Evolutionary conservation across 2,888 invertebrate species (phyloP).

Genomic region (Blera fallax): DNA sequence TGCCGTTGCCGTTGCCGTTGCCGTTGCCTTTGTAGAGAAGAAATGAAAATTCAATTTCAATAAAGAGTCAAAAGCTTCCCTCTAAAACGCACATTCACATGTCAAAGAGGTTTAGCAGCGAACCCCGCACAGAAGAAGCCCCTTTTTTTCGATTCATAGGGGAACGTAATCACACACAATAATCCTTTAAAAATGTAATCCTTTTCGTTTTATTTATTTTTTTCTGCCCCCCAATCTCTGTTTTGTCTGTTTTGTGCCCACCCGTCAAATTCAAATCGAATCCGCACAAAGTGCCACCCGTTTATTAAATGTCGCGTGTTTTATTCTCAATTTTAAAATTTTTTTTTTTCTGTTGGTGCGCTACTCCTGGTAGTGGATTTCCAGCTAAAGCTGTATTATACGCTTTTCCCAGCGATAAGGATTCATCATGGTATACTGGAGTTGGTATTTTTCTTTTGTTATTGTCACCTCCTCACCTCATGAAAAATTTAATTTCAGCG

Average conservation of each 20-base stretch:
- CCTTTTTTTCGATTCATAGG: slow-evolving; percentile 50
- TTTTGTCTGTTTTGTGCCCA: background rate
- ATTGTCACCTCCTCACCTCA: slow-evolving; percentile 17
- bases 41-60: slow-evolving; percentile 70
- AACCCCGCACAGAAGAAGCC: slow-evolving; percentile 39
- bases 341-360: too few relatives aligned
- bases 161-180: slow-evolving; percentile 68
- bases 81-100: slow-evolving; percentile 46
- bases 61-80: slow-evolving; percentile 34
- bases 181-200: slow-evolving; percentile 72
- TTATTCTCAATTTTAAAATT: slow-evolving; percentile 52
- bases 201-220: slow-evolving; percentile 50
- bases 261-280: slow-evolving; percentile 41
- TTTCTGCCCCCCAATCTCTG: background rate
- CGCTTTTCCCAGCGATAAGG: slow-evolving; percentile 33
- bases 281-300: slow-evolving; percentile 56
- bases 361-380: slow-evolving; percentile 30
- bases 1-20: too few relatives aligned
- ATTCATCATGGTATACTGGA: slow-evolving; percentile 25
- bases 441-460: background rate
- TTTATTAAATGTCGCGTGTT: slow-evolving; percentile 68
- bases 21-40: too few relatives aligned
- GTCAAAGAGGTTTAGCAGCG: slow-evolving; percentile 40
- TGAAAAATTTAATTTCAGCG: slow-evolving; percentile 36
- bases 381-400: slow-evolving; percentile 28